Conservation (phyloP, 1,140 invertebrate species). For the Drosophila bifasciata region DNA sequence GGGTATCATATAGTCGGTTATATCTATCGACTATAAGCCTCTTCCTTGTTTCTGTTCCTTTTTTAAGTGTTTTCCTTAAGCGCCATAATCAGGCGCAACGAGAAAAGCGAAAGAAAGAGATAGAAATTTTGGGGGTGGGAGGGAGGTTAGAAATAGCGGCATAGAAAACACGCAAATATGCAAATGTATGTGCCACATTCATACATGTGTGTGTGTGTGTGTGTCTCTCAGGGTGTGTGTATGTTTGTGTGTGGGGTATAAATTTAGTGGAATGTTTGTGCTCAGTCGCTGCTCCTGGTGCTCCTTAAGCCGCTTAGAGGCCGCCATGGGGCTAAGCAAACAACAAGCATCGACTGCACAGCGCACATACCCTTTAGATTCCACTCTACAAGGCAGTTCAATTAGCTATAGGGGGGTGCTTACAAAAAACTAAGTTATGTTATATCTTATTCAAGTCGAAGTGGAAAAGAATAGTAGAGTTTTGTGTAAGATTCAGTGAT, state of each 20-base stretch:
- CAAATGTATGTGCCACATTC: slow-evolving; percentile 59
- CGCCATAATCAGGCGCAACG: slow-evolving; percentile 81
- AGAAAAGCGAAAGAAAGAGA: slow-evolving; percentile 19
- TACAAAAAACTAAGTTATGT: background rate
- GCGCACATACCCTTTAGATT: slow-evolving; percentile 50
- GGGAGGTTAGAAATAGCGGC: slow-evolving; percentile 47
- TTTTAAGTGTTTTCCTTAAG: slow-evolving; percentile 82
- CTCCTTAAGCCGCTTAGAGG: slow-evolving; percentile 77
- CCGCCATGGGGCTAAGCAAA: slow-evolving; percentile 70
- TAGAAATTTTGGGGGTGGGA: no score
- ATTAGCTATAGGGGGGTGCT: background rate
- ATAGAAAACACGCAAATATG: slow-evolving; percentile 78
- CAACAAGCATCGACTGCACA: slow-evolving; percentile 45
- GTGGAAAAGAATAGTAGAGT: no score
- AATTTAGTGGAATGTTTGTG: slow-evolving; percentile 45
- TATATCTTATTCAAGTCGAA: no score
- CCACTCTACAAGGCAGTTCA: background rate
- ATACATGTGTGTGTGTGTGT: slow-evolving; percentile 33
- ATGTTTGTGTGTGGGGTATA: slow-evolving; percentile 33
- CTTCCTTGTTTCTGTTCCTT: slow-evolving; percentile 11
- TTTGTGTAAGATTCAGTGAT: no score
- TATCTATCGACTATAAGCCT: background rate
- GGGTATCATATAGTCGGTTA: background rate
- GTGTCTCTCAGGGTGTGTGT: slow-evolving; percentile 19
- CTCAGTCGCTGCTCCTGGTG: slow-evolving; percentile 41